Evolutionary conservation across 92 coral and sea anemone genomes (phyloP).

Genomic region (Isaurus tuberculatus): DNA sequence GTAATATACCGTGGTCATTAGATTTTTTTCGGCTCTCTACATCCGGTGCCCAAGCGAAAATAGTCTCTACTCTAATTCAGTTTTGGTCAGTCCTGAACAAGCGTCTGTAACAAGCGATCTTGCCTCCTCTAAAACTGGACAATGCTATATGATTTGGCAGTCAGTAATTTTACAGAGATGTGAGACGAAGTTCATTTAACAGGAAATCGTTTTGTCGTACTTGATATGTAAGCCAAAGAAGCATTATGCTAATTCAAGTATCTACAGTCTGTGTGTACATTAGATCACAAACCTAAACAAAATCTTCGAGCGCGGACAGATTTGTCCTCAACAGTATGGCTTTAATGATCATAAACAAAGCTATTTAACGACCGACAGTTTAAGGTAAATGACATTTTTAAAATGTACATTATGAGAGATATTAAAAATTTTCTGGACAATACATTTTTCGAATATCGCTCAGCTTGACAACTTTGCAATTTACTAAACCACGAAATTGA

Average conservation of each 20-base stretch:
- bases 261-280: conserved; percentile 41
- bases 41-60: neutral
- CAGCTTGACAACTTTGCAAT: conserved; percentile 48
- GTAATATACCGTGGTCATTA: conserved; percentile 41
- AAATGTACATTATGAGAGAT: conserved; percentile 27
- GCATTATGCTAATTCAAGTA: conserved; percentile 48
- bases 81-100: neutral
- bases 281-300: conserved; percentile 39
- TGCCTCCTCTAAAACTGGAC: neutral
- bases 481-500: conserved; percentile 34
- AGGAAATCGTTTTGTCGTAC: conserved; percentile 31
- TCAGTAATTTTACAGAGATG: conserved; percentile 11
- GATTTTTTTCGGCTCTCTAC: conserved; percentile 15
- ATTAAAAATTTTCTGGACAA: neutral
- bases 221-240: conserved; percentile 13
- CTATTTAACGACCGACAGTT: neutral
- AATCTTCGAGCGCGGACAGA: conserved; percentile 39
- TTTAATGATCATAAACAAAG: neutral
- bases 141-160: conserved; percentile 3
- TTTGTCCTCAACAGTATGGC: conserved; percentile 19
- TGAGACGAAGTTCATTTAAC: conserved; percentile 3
- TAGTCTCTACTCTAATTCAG: neutral
- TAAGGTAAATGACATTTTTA: neutral
- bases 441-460: conserved; percentile 21
- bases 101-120: neutral